A percentile compares a stretch with the other conserved stretches of the same genome.
These are phyloP conservation scores for Mesoclemmys tuberculata DNA, from an alignment of 2,113 vertebrate genomes.

Conservation along the genomic window DNA sequence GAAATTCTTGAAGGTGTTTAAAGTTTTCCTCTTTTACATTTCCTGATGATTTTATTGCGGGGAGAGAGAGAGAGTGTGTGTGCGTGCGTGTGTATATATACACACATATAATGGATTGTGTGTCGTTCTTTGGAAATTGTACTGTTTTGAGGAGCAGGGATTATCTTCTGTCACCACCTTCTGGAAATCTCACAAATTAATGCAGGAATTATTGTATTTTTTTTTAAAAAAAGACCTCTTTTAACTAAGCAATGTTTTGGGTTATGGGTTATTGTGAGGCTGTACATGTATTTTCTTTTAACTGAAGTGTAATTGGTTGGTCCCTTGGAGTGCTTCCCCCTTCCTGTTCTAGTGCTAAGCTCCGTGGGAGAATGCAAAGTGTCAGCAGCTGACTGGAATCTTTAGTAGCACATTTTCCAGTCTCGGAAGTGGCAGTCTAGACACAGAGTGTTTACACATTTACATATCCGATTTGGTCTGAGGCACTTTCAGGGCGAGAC, in stretches of 20 bases:
- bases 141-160: background rate
- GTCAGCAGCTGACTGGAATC: background rate
- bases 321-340: background rate
- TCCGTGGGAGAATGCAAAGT: background rate
- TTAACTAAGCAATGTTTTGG: background rate
- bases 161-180: background rate
- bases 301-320: background rate
- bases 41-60: background rate
- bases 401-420: background rate
- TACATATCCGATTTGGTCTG: background rate
- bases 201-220: background rate
- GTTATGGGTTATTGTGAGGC: background rate
- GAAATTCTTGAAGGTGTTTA: background rate
- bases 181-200: background rate
- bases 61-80: background rate
- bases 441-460: background rate
- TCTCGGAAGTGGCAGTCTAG: constrained; percentile 14
- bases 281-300: background rate
- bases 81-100: rapidly evolving
- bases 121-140: background rate
- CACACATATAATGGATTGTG: background rate
- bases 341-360: background rate
- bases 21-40: background rate
- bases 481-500: background rate
- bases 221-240: background rate